phyloP scores from a whole-genome alignment of 2,888 invertebrate species.

The Hyposoter didymator region DNA sequence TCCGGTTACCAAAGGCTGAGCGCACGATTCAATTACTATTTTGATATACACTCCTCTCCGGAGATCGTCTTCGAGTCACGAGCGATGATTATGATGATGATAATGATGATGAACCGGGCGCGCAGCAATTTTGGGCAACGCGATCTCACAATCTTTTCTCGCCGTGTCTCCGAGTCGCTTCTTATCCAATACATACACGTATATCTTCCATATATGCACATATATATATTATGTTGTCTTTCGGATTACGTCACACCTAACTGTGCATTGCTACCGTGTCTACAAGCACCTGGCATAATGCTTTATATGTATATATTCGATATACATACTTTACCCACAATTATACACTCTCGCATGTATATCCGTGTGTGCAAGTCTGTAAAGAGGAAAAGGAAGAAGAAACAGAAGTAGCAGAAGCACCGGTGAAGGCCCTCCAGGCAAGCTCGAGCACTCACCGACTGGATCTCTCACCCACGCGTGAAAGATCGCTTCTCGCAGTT shows the following conservation, averaged over 20 bases:
- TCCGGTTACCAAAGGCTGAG: slow-evolving; percentile 45
- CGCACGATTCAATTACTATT: slow-evolving; percentile 61
- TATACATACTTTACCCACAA: slow-evolving; percentile 2
- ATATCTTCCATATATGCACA: background rate
- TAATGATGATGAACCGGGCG: slow-evolving; percentile 41
- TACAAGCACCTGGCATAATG: slow-evolving; percentile 42
- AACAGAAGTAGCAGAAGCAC: slow-evolving; percentile 67
- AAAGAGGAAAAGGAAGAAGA: slow-evolving; percentile 67
- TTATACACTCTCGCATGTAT: slow-evolving; percentile 14
- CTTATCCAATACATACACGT: slow-evolving; percentile 5
- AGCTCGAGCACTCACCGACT: slow-evolving; percentile 55
- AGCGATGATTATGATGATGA: slow-evolving; percentile 56
- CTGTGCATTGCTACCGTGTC: slow-evolving; percentile 70
- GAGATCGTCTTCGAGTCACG: slow-evolving; percentile 56
- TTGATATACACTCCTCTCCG: slow-evolving; percentile 29
- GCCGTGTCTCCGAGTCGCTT: slow-evolving; percentile 28
- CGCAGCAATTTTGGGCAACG: slow-evolving; percentile 58
- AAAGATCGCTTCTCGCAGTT: slow-evolving; percentile 66
- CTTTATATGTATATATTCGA: slow-evolving; percentile 2
- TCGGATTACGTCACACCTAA: slow-evolving; percentile 76
- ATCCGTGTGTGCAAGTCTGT: slow-evolving; percentile 30
- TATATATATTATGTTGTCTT: slow-evolving; percentile 20
- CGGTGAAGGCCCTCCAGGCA: slow-evolving; percentile 66
- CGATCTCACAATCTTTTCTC: slow-evolving; percentile 52
- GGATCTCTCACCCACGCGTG: slow-evolving; percentile 72